These are phyloP conservation scores for Stramonita haemastoma DNA, from an alignment of 2,888 invertebrate species.

Conservation along the genomic window DNA sequence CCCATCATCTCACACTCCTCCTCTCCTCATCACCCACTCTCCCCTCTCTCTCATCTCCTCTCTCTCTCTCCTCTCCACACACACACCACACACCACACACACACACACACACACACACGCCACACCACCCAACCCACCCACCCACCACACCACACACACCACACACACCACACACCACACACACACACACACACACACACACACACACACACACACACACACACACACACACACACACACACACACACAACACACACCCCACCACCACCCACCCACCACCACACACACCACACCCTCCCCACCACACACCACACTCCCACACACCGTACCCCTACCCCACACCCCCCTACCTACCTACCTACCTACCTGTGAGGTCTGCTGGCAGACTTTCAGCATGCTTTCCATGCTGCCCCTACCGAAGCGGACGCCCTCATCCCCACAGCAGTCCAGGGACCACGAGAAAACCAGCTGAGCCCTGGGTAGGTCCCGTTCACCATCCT, in stretches of 20 bases:
- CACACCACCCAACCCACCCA: too few relatives aligned
- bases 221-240: not conserved
- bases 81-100: too few relatives aligned
- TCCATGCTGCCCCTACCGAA: conserved; percentile 41
- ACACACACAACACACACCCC: too few relatives aligned
- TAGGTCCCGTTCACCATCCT: conserved; percentile 31
- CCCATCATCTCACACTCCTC: too few relatives aligned
- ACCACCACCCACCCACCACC: not conserved
- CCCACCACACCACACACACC: too few relatives aligned
- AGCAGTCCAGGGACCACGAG: conserved; percentile 22
- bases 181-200: not conserved
- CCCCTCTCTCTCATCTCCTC: too few relatives aligned
- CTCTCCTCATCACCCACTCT: too few relatives aligned
- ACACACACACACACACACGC: too few relatives aligned
- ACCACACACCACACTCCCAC: too few relatives aligned
- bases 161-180: not conserved
- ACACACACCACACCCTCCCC: not conserved
- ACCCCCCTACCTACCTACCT: too few relatives aligned
- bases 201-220: not conserved
- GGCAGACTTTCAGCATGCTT: conserved; percentile 34
- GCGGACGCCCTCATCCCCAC: conserved; percentile 8
- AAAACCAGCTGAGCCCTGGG: conserved; percentile 37
- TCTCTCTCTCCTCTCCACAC: too few relatives aligned
- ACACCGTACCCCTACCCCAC: too few relatives aligned
- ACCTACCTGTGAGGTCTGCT: conserved; percentile 17